These are phyloP conservation scores for Protobothrops flavoviridis DNA, from an alignment of 2,113 vertebrate species.

Conservation along the genomic window DNA sequence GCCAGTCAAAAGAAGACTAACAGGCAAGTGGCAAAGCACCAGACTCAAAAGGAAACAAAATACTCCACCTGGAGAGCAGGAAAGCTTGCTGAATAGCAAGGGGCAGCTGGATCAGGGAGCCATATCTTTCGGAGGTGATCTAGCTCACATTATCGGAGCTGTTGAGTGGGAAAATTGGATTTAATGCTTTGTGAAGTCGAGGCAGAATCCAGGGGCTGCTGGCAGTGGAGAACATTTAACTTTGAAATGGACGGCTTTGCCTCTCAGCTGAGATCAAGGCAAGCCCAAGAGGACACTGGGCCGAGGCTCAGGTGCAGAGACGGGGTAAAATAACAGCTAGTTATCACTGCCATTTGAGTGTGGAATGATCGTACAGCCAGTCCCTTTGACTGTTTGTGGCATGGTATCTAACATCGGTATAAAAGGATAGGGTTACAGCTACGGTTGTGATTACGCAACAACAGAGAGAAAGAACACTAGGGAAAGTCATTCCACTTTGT, in stretches of 20 bases:
- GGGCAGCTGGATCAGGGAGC: neutral
- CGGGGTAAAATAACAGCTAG: neutral
- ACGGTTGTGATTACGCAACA: accelerated
- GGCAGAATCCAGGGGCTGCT: neutral
- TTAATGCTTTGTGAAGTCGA: neutral
- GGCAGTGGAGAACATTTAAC: neutral
- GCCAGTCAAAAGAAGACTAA: neutral
- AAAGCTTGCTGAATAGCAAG: slow-evolving; percentile 12
- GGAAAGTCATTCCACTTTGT: neutral
- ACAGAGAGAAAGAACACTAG: neutral
- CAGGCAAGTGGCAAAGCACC: neutral
- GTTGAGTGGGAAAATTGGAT: slow-evolving; percentile 12
- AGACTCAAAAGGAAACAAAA: neutral
- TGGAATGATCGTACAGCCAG: neutral
- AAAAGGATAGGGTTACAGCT: neutral
- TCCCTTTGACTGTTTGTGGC: neutral
- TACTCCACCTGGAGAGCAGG: neutral
- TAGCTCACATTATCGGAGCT: neutral
- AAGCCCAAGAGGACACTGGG: neutral
- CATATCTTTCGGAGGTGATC: neutral
- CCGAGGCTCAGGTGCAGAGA: neutral
- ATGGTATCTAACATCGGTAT: neutral
- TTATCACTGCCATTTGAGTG: neutral
- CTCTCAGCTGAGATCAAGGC: neutral
- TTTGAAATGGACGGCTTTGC: neutral